A percentile compares a stretch with the other conserved stretches of the same genome.
Conservation (phyloP, 1,140 invertebrate species). For the Zaprionus nigranus region DNA sequence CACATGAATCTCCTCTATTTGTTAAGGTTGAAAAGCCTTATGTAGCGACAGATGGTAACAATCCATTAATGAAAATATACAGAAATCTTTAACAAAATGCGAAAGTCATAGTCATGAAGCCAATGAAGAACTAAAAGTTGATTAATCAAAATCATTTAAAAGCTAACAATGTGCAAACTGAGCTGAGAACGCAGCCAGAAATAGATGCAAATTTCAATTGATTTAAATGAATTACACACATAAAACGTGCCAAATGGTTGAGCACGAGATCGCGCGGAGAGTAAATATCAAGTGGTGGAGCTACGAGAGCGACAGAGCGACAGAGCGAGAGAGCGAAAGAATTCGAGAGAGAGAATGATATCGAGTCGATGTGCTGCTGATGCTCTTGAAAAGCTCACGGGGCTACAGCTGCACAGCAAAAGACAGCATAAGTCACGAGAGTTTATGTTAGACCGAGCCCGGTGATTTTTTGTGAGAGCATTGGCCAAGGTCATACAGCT, state of each 20-base stretch:
- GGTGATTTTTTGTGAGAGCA: background rate
- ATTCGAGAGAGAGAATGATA: background rate
- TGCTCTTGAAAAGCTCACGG: constrained; percentile 47
- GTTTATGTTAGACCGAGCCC: constrained; percentile 47
- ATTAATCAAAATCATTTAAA: constrained; percentile 72
- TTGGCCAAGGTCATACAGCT: constrained; percentile 57
- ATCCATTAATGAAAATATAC: constrained; percentile 11
- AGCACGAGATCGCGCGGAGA: constrained; percentile 57
- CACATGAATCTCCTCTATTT: background rate
- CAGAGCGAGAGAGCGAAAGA: background rate
- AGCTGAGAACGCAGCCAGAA: constrained; percentile 60
- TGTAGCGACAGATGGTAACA: constrained; percentile 25
- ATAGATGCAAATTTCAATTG: constrained; percentile 72
- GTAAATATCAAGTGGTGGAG: background rate
- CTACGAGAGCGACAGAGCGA: background rate
- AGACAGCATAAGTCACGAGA: constrained; percentile 72
- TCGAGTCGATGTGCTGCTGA: constrained; percentile 8
- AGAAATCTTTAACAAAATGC: constrained; percentile 10
- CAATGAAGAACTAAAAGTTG: constrained; percentile 32
- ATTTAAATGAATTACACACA: constrained; percentile 72
- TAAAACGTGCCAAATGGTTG: constrained; percentile 57
- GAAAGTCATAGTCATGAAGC: constrained; percentile 11
- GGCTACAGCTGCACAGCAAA: constrained; percentile 32
- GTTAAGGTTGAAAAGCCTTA: background rate
- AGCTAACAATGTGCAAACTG: constrained; percentile 52